A percentile compares a stretch with the other conserved stretches of the same genome.
phyloP scores from a whole-genome alignment of 2,797 vertebrate genomes.

The Mus minutoides region DNA sequence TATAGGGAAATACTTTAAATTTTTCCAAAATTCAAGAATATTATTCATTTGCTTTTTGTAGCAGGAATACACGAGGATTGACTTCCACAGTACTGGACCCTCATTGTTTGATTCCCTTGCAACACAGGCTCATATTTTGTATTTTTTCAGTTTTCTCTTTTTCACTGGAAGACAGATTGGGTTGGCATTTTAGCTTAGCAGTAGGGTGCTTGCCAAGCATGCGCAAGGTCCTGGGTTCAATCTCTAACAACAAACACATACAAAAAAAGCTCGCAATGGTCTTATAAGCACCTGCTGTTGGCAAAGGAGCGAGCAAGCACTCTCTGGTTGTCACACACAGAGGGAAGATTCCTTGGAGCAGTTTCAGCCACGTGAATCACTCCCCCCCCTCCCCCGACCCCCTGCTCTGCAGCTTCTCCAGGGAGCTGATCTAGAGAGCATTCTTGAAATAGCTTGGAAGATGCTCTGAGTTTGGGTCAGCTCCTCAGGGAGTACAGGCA shows the following conservation, averaged over 20 bases:
- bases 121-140: neutral
- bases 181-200: neutral
- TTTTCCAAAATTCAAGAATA: constrained; percentile 34
- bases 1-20: neutral
- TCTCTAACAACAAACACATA: neutral
- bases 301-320: neutral
- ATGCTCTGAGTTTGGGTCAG: constrained; percentile 46
- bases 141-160: neutral
- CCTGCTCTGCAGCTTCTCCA: neutral
- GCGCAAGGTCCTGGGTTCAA: neutral
- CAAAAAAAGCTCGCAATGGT: neutral
- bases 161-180: neutral
- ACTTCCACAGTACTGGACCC: neutral
- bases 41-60: neutral
- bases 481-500: neutral
- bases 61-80: neutral
- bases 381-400: neutral
- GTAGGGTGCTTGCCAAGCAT: neutral
- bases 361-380: neutral
- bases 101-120: neutral
- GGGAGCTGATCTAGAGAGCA: constrained; percentile 50
- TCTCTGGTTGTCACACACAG: constrained; percentile 18
- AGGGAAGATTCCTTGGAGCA: neutral
- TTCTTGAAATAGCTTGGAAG: constrained; percentile 47
- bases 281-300: constrained; percentile 8